Evolutionary conservation across 2,797 vertebrate genomes (phyloP).

Genomic region (Tapera naevia): DNA sequence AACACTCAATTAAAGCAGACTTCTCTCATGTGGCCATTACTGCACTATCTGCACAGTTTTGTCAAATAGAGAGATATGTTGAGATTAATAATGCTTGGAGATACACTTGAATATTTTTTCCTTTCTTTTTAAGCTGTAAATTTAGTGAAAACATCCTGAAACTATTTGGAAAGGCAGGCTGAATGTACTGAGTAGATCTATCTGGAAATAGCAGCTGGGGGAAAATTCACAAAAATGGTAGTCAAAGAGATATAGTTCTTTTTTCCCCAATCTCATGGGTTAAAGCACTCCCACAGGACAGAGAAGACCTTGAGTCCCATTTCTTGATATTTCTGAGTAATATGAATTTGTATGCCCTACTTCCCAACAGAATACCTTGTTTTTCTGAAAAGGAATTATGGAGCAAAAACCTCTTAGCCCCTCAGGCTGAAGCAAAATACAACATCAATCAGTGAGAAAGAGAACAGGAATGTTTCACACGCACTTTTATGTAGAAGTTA

Average conservation of each 20-base stretch:
- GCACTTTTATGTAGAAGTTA: background rate
- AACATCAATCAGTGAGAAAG: background rate
- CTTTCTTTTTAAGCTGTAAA: background rate
- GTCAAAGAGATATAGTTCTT: background rate
- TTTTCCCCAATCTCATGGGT: background rate
- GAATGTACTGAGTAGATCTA: background rate
- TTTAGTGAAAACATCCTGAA: slow-evolving; percentile 19
- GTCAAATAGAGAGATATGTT: background rate
- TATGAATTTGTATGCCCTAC: background rate
- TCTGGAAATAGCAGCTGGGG: background rate
- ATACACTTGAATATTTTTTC: background rate
- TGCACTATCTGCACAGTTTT: background rate
- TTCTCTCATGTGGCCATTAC: background rate
- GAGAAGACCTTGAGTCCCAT: background rate
- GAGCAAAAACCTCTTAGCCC: background rate
- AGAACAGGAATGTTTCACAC: background rate
- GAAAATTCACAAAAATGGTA: background rate
- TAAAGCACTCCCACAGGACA: background rate
- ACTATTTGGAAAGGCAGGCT: slow-evolving; percentile 14
- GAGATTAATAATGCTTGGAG: slow-evolving; percentile 6
- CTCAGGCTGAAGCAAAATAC: background rate
- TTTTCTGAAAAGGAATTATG: background rate
- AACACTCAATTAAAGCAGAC: slow-evolving; percentile 23
- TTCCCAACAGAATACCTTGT: background rate
- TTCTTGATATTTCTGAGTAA: background rate